Percentiles rank a stretch among this genome's conserved stretches.
phyloP scores from a whole-genome alignment of 2,888 invertebrate genomes.

The Agapetus fuscipes region DNA sequence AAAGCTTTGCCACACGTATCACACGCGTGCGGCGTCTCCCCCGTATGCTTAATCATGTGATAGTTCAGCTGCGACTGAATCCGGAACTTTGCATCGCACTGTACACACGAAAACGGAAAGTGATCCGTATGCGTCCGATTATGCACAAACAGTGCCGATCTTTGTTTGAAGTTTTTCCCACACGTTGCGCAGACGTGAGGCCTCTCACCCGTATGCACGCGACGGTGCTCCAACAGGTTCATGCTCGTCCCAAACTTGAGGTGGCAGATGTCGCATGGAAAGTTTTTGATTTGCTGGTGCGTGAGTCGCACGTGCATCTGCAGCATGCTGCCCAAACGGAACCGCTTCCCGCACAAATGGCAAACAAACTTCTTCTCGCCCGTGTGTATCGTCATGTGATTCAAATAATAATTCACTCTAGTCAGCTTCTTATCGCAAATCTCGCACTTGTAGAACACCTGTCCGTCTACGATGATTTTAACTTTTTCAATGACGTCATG shows the following conservation, averaged over 20 bases:
- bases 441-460: conserved; percentile 39
- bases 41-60: conserved; percentile 40
- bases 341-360: conserved; percentile 44
- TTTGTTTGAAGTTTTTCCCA: conserved; percentile 45
- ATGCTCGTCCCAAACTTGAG: conserved; percentile 41
- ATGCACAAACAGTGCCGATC: conserved; percentile 44
- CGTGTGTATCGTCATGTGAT: conserved; percentile 43
- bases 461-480: conserved; percentile 31
- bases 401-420: conserved; percentile 27
- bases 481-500: conserved; percentile 27
- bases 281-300: conserved; percentile 41
- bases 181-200: conserved; percentile 39
- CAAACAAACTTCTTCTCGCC: conserved; percentile 43
- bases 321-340: conserved; percentile 42
- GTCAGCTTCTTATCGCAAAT: conserved; percentile 42
- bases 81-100: conserved; percentile 33
- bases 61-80: conserved; percentile 33
- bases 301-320: conserved; percentile 41
- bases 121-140: conserved; percentile 38
- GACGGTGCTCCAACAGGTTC: conserved; percentile 37
- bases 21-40: conserved; percentile 51
- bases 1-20: conserved; percentile 47
- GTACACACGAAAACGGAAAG: conserved; percentile 27
- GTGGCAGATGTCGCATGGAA: conserved; percentile 41
- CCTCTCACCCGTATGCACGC: conserved; percentile 37